Conservation (phyloP, 2,888 invertebrate genomes). For the Mesopsocus fuscifrons region DNA sequence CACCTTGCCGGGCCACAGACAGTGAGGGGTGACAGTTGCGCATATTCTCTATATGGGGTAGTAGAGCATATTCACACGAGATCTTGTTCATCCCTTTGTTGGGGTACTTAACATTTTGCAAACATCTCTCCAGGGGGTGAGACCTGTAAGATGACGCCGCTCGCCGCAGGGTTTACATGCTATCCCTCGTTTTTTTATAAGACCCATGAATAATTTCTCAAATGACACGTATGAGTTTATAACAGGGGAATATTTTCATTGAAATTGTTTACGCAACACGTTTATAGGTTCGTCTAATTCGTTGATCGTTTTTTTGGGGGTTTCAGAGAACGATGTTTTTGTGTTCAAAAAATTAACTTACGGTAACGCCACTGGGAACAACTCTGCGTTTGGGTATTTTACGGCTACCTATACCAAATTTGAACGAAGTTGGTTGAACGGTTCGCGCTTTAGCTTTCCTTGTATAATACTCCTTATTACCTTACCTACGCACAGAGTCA, state of each 20-base stretch:
- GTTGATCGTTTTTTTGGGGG: not conserved
- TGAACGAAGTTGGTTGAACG: no score
- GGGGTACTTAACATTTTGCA: conserved; percentile 9
- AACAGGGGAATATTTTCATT: not conserved
- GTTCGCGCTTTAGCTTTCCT: no score
- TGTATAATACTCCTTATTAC: no score
- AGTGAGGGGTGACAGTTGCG: not conserved
- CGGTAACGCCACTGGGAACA: no score
- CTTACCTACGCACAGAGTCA: no score
- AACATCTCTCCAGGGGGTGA: conserved; percentile 8
- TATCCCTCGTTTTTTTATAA: not conserved
- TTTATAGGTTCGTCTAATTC: not conserved
- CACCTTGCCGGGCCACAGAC: not conserved
- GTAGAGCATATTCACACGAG: conserved; percentile 3
- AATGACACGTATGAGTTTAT: not conserved
- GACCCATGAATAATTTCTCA: not conserved
- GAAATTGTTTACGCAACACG: not conserved
- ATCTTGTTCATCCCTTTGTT: conserved; percentile 7
- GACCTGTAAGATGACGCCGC: not conserved
- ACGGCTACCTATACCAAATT: no score
- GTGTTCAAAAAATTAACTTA: no score
- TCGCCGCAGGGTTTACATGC: not conserved
- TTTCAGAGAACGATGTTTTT: no score
- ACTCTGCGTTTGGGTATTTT: no score
- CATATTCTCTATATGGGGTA: not conserved